Conservation (phyloP, 2,113 vertebrate genomes). For the Dasypus novemcinctus region DNA sequence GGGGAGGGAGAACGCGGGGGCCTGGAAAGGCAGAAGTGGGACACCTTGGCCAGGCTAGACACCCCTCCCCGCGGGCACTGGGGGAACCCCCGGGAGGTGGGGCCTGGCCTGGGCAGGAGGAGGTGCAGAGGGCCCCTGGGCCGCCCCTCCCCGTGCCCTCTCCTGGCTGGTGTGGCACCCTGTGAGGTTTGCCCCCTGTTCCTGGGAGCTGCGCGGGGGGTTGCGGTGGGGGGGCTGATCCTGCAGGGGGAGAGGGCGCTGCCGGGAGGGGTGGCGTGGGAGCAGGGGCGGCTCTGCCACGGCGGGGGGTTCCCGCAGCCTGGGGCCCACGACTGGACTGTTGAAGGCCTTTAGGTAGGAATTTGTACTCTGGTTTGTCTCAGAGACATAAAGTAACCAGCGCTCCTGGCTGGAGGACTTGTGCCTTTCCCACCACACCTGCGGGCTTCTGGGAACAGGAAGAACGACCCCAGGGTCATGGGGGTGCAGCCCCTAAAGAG, state of each 20-base stretch:
- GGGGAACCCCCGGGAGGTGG: neutral
- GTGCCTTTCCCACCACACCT: neutral
- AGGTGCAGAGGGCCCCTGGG: neutral
- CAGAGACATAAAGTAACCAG: neutral
- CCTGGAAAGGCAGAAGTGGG: neutral
- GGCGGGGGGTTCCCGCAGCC: neutral
- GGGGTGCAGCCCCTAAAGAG: neutral
- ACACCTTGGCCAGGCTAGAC: neutral
- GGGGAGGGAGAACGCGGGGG: too few relatives aligned
- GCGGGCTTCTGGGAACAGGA: neutral
- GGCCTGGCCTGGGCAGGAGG: neutral
- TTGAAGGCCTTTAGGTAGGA: neutral
- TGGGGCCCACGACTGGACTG: neutral
- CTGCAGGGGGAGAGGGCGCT: neutral
- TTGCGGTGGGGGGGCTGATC: accelerated
- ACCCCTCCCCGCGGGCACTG: too few relatives aligned
- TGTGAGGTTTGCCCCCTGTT: too few relatives aligned
- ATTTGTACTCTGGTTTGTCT: neutral
- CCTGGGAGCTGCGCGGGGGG: neutral
- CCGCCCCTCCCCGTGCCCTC: neutral
- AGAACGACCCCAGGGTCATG: neutral
- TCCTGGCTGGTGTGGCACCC: neutral
- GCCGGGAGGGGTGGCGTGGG: neutral
- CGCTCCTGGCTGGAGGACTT: neutral
- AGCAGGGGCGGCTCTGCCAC: too few relatives aligned